phyloP scores from a whole-genome alignment of 2,888 invertebrate species.

The Rotaria macrura region DNA sequence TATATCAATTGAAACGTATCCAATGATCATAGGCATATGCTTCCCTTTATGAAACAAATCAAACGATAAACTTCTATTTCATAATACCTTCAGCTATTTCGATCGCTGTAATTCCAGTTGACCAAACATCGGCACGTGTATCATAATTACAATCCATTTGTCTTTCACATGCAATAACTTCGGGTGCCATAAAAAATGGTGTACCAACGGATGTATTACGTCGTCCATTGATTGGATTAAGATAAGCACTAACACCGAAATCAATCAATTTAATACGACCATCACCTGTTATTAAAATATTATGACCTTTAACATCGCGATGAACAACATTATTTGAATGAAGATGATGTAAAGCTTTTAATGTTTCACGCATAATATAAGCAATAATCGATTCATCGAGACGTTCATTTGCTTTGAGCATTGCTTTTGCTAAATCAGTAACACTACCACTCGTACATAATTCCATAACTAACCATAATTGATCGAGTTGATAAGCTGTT shows the following conservation, averaged over 20 bases:
- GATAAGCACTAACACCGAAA: constrained; percentile 70
- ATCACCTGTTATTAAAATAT: constrained; percentile 70
- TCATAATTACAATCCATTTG: constrained; percentile 71
- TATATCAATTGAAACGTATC: no score
- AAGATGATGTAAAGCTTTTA: constrained; percentile 68
- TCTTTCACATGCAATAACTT: constrained; percentile 73
- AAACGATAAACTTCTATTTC: not conserved
- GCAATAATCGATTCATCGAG: constrained; percentile 78
- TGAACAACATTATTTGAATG: constrained; percentile 77
- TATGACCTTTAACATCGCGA: constrained; percentile 75
- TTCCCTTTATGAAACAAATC: no score
- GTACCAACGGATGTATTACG: constrained; percentile 73
- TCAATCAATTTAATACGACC: constrained; percentile 82
- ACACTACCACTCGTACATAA: constrained; percentile 74
- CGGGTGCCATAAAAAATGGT: constrained; percentile 89
- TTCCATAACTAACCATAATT: constrained; percentile 84
- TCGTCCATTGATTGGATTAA: constrained; percentile 53
- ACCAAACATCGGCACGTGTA: constrained; percentile 77
- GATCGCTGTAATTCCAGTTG: constrained; percentile 76
- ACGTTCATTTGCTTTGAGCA: constrained; percentile 62
- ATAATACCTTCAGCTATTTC: constrained; percentile 65
- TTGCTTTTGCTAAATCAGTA: constrained; percentile 65
- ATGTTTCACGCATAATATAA: constrained; percentile 72
- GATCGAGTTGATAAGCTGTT: constrained; percentile 48
- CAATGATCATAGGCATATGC: no score